phyloP scores from a whole-genome alignment of 2,113 vertebrate genomes.

The Colinus virginianus region DNA sequence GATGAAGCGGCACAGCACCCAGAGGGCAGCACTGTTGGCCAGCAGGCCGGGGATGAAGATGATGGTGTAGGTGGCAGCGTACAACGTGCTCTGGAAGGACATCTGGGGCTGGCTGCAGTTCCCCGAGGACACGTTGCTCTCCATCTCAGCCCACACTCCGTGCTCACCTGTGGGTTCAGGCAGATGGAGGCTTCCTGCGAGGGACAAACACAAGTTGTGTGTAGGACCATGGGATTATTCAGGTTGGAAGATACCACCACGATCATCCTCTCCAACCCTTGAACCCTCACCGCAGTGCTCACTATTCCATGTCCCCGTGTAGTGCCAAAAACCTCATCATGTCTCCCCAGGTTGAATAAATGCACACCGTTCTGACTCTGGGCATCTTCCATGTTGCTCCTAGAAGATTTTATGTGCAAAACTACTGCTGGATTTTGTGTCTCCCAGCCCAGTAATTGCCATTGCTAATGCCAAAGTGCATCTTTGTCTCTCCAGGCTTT shows the following conservation, averaged over 20 bases:
- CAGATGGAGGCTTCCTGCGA: slow-evolving; percentile 19
- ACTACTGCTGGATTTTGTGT: neutral
- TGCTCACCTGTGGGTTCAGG: neutral
- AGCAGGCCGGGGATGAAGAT: slow-evolving; percentile 88
- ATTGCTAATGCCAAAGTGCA: neutral
- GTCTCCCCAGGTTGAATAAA: neutral
- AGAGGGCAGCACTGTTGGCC: slow-evolving; percentile 86
- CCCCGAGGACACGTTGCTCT: slow-evolving; percentile 10
- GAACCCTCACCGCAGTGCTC: too few relatives aligned
- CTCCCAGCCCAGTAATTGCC: neutral
- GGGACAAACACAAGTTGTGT: neutral
- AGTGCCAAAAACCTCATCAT: neutral
- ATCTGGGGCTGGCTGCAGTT: slow-evolving; percentile 65
- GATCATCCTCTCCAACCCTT: too few relatives aligned
- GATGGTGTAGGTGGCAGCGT: slow-evolving; percentile 84
- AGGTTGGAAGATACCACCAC: too few relatives aligned
- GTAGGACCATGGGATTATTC: too few relatives aligned
- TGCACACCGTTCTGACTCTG: fast-evolving
- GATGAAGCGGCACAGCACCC: slow-evolving; percentile 85
- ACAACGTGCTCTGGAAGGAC: slow-evolving; percentile 78
- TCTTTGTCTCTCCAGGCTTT: fast-evolving
- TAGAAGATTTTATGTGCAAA: neutral
- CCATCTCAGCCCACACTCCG: slow-evolving; percentile 20
- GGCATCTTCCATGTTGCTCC: neutral
- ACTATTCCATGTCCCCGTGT: neutral